phyloP scores from a whole-genome alignment of 2,888 invertebrate genomes.

The Osedax frankpressi region DNA sequence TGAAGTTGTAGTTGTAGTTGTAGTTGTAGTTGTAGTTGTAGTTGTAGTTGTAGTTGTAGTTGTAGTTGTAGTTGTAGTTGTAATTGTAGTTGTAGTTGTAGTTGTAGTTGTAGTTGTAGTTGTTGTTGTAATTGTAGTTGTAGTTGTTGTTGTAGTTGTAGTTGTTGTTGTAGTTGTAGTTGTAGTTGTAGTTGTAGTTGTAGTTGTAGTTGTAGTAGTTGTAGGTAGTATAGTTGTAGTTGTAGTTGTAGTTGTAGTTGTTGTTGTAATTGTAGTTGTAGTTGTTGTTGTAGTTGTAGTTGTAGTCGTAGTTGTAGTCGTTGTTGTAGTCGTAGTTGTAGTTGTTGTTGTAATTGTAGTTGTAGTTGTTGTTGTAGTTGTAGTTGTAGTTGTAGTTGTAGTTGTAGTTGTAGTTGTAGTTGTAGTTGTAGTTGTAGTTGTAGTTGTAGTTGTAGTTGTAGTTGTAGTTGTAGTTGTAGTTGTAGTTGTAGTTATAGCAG shows the following conservation, averaged over 20 bases:
- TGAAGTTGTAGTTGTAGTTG: neutral
- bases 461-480: neutral
- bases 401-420: neutral
- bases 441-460: neutral
- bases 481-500: neutral
- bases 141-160: neutral
- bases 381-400: neutral
- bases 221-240: neutral
- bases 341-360: neutral
- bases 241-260: neutral
- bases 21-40: neutral
- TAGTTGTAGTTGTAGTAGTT: neutral
- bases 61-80: neutral
- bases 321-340: neutral
- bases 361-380: neutral
- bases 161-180: neutral
- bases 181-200: neutral
- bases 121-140: neutral
- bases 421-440: neutral
- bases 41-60: neutral
- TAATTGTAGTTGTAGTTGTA: neutral
- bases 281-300: neutral
- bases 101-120: neutral
- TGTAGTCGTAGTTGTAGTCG: neutral
- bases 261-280: neutral